Percentiles rank a stretch among this genome's conserved stretches.
phyloP scores from a whole-genome alignment of 2,888 invertebrate genomes.

The Omphaloscelis lunosa region DNA sequence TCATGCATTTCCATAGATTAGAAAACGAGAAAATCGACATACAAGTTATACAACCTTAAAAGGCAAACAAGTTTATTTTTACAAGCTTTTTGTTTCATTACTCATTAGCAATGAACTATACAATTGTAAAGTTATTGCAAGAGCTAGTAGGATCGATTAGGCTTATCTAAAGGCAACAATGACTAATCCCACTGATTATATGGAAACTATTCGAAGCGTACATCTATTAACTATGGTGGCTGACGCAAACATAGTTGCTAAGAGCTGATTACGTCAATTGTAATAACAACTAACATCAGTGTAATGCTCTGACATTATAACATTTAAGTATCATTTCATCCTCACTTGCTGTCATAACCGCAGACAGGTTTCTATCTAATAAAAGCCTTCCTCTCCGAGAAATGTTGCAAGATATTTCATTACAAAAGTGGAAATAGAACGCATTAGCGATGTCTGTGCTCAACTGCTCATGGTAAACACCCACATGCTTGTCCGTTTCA shows the following conservation, averaged over 20 bases:
- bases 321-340: conserved; percentile 46
- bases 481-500: conserved; percentile 73
- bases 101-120: conserved; percentile 35
- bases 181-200: conserved; percentile 58
- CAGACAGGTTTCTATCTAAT: conserved; percentile 43
- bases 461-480: conserved; percentile 71
- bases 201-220: conserved; percentile 51
- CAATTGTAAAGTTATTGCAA: conserved; percentile 29
- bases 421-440: conserved; percentile 72
- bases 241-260: conserved; percentile 49
- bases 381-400: conserved; percentile 43
- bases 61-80: conserved; percentile 58
- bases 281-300: conserved; percentile 49
- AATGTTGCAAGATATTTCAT: conserved; percentile 57
- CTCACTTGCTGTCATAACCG: conserved; percentile 43
- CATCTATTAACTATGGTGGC: conserved; percentile 45
- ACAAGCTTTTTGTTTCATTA: conserved; percentile 51
- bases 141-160: conserved; percentile 19
- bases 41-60: conserved; percentile 58
- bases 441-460: conserved; percentile 69
- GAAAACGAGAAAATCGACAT: conserved; percentile 56
- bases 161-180: conserved; percentile 57
- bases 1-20: conserved; percentile 54
- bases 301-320: conserved; percentile 46
- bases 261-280: conserved; percentile 55